Base-by-base conservation (phyloP, 2,888 invertebrate species). In the Leptopilina drosophilae region DNA sequence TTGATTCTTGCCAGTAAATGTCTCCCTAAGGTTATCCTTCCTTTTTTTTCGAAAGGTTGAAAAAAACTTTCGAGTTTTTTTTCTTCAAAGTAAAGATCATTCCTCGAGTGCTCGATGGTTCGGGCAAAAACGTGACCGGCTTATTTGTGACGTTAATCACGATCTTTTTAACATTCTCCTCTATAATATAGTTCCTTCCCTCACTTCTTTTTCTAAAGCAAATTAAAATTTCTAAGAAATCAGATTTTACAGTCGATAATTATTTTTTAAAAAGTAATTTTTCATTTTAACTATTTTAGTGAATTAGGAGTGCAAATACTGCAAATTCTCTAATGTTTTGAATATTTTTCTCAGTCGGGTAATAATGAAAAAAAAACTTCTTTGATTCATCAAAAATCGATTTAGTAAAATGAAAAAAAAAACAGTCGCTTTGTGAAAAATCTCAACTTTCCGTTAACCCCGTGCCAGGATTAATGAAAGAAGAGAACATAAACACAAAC, bases 31-130 rank as follows among this genome's bases (percentile, higher is more conserved):
- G 42, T 76, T 49, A 26, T 15, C 20, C 42, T 62, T 64, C 42
- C 64, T 64, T 46, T 46, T 66, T 66, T 66, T 11, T 40, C 40
- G 6, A 15, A 12, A 15, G 14, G n/a, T 42, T 42, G 42, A 33
- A 64, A 59, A 64, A 64, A 76, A 64, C 42, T 12, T 49, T 49
- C 49, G 1, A 42, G 42, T 49, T 49, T 11, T 46, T 73, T 73
- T 73, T 56, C 33, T 33, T 33, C 56, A 26, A 73, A 53, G 53
- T 33, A n/a, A 73, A 73, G 73, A 56, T 56, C 73, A 73, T 73
- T 64, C 64, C 64, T 76, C 49, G 64, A 64, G 76, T 76, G 76
- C 26, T 76, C 76, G 76, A 76, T 76, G 46, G 76, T 64, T 76
- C 26, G 76, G 42, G 12, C 64, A 46, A 64, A 64, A 76, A 76